Conservation (phyloP, 2,113 vertebrate species). For the Amphiprion ocellaris region DNA sequence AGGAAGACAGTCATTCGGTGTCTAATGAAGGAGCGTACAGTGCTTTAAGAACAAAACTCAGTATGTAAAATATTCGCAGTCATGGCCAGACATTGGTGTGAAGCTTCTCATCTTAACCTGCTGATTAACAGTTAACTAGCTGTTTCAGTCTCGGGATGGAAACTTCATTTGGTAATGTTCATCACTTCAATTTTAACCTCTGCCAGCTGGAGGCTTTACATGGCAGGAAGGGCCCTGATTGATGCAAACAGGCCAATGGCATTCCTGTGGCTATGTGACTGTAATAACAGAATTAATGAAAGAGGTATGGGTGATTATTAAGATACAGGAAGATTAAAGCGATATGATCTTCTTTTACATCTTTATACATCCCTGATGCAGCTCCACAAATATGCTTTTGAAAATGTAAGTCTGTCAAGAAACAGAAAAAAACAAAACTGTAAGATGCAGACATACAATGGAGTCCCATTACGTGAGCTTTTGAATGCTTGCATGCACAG, state of each 20-base stretch:
- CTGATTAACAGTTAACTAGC: slow-evolving; percentile 24
- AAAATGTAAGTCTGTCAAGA: neutral
- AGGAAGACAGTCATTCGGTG: too few species aligned
- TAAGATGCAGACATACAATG: slow-evolving; percentile 18
- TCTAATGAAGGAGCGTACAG: too few species aligned
- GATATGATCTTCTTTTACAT: neutral
- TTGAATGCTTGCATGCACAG: slow-evolving; percentile 43
- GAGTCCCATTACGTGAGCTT: slow-evolving; percentile 38
- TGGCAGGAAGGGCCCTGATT: neutral
- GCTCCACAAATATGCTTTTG: neutral
- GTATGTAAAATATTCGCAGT: too few species aligned
- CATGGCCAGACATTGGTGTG: neutral
- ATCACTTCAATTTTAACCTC: slow-evolving; percentile 2
- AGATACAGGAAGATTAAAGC: neutral
- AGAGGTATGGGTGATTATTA: neutral
- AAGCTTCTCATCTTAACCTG: neutral
- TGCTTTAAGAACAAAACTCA: too few species aligned
- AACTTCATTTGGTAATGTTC: slow-evolving; percentile 3
- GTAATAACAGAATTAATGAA: neutral
- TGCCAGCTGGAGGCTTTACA: slow-evolving; percentile 12
- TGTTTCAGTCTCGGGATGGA: neutral
- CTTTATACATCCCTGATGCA: neutral
- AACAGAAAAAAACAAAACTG: neutral
- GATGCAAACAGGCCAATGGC: neutral
- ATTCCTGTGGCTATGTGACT: slow-evolving; percentile 21